A percentile compares a stretch with the other conserved stretches of the same genome.
phyloP scores from a whole-genome alignment of 2,113 vertebrate genomes.

The Sardina pilchardus region DNA sequence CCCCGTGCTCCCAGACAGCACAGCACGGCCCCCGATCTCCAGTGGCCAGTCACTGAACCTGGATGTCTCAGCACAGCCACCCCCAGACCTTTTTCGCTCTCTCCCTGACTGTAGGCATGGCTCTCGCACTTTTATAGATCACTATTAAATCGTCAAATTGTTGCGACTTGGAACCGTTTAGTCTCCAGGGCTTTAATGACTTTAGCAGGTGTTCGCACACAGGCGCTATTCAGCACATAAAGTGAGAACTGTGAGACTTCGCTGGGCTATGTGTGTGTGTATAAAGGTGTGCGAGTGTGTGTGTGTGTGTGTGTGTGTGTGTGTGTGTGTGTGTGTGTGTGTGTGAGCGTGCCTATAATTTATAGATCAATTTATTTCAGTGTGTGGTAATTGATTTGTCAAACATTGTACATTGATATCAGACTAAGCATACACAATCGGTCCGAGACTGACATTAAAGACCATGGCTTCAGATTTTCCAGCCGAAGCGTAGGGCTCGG shows the following conservation, averaged over 20 bases:
- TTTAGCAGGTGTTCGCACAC: slow-evolving; percentile 51
- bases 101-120: slow-evolving; percentile 41
- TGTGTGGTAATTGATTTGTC: slow-evolving; percentile 11
- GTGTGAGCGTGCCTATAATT: not conserved
- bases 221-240: slow-evolving; percentile 30
- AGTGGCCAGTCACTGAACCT: slow-evolving; percentile 37
- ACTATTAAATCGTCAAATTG: slow-evolving; percentile 63
- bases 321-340: not conserved
- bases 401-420: not conserved
- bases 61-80: slow-evolving; percentile 36
- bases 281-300: not conserved
- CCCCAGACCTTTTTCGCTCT: not conserved
- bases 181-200: slow-evolving; percentile 49
- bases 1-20: not conserved
- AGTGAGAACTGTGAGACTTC: not conserved
- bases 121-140: slow-evolving; percentile 57
- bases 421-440: not conserved
- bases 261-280: not conserved
- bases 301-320: not conserved
- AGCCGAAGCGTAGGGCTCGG: not conserved
- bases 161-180: slow-evolving; percentile 55
- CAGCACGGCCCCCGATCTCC: slow-evolving; percentile 20
- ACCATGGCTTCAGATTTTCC: not conserved
- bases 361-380: not conserved
- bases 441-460: not conserved